Conservation (phyloP, 2,113 vertebrate species). For the Plestiodon gilberti region DNA sequence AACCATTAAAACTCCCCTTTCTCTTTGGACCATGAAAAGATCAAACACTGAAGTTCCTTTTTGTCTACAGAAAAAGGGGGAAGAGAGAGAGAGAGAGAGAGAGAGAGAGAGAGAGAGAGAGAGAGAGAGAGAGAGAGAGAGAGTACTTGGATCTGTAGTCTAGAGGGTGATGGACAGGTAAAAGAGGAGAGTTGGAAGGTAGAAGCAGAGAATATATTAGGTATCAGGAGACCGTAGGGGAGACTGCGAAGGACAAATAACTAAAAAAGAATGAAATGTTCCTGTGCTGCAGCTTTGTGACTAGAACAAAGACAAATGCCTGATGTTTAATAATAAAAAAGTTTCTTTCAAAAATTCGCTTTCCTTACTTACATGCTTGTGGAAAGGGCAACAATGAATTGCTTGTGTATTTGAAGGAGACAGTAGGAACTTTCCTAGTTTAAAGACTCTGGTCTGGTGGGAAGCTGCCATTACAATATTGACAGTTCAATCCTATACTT, state of each 20-base stretch:
- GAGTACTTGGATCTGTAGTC: conserved; percentile 58
- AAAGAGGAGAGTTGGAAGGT: conserved; percentile 61
- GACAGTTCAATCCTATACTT: not conserved
- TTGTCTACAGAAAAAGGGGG: conserved; percentile 59
- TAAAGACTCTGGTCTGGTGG: conserved; percentile 20
- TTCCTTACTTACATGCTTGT: conserved; percentile 37
- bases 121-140: conserved; percentile 47
- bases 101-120: conserved; percentile 58
- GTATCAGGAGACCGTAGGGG: conserved; percentile 46
- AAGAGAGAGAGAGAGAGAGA: conserved; percentile 40
- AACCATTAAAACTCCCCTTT: conserved; percentile 61
- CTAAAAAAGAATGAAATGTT: conserved; percentile 43
- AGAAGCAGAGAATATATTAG: conserved; percentile 63
- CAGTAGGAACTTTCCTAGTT: not conserved
- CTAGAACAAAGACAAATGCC: conserved; percentile 43
- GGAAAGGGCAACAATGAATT: conserved; percentile 35
- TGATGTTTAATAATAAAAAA: conserved; percentile 41
- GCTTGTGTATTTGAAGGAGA: conserved; percentile 10
- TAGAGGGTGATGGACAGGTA: conserved; percentile 68
- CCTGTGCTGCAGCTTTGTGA: conserved; percentile 20
- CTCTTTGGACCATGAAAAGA: conserved; percentile 58
- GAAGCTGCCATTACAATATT: conserved; percentile 15
- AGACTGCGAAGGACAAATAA: conserved; percentile 58
- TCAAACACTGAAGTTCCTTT: conserved; percentile 54
- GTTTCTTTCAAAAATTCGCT: conserved; percentile 37